Conservation (phyloP, 2,797 vertebrate species). For the Moxostoma hubbsi region DNA sequence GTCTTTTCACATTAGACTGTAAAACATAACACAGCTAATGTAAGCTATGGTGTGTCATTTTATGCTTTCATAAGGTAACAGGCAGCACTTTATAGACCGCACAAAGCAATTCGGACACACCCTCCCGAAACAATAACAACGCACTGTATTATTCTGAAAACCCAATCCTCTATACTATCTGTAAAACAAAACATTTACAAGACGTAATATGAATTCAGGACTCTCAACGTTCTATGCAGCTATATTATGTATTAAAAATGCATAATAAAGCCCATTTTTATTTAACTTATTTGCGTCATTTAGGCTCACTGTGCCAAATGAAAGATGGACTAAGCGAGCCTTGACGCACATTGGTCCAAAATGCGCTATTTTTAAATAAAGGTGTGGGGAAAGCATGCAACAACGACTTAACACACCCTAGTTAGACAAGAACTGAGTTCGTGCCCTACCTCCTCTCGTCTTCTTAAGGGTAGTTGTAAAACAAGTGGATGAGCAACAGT, state of each 20-base stretch:
- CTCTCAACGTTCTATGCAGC: not conserved
- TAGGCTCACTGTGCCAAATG: not conserved
- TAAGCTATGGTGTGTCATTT: not conserved
- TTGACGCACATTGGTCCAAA: conserved; percentile 1
- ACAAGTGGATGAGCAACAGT: conserved; percentile 19
- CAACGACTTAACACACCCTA: not conserved
- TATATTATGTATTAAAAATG: not conserved
- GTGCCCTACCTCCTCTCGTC: conserved; percentile 35
- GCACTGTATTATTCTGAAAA: not conserved
- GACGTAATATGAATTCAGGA: not conserved
- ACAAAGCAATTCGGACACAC: conserved; percentile 46
- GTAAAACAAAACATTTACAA: not conserved
- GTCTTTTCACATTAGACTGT: not conserved
- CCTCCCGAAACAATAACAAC: conserved; percentile 35
- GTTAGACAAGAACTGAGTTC: not conserved
- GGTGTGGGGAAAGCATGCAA: not conserved
- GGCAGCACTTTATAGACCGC: not conserved
- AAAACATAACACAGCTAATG: not conserved
- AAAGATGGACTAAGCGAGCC: not conserved
- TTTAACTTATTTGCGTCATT: conserved; percentile 9
- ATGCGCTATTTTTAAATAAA: not conserved
- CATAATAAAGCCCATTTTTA: not conserved
- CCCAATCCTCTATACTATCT: not conserved
- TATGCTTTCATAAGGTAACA: not conserved
- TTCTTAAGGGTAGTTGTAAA: conserved; percentile 17